Base-by-base conservation (phyloP, 2,888 invertebrate species). In the Dasypolia templi region DNA sequence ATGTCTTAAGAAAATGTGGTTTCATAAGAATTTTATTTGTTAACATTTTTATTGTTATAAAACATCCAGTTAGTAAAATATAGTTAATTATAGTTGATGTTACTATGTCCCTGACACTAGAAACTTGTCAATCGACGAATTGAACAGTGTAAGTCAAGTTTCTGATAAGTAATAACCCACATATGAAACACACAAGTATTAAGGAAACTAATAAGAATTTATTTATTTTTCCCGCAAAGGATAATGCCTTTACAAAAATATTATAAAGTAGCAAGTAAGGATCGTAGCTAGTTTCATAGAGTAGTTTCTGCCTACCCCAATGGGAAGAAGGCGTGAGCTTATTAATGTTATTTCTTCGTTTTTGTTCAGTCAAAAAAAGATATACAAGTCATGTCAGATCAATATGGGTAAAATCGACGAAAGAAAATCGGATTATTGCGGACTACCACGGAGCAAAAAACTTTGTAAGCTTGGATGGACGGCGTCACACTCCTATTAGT, bases 371-470 rank as follows among this genome's bases (percentile, higher is more conserved):
- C 19, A 49, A 72, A 59, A 56, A 42, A 9, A 39, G 26, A 79
- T 26, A 44, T n/a, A 2, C 19, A 29, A 29, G 55, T 61, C 61
- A 56, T n/a, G 55, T n/a, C n/a, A n/a, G n/a, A 75, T 42, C 29
- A 59, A 46, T 44, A 22, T 44, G 56, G 46, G 19, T n/a, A 12
- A 74, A 35, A 35, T 35, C 17, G 44, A 35, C 29, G 29, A 59
- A 68, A 59, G 19, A 35, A 53, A 77, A 77, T 77, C 32, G 19
- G 35, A 51, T 56, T 65, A 77, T 14, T 14, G 9, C 49, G 19
- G n/a, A 61, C n/a, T n/a, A n/a, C 19, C 17, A 29, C 11, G 32
- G 26, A 63, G 22, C 63, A 63, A 63, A 59, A 67, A 49, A 19
- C n/a, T 6, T 29, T 72, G n/a, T 49, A 44, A 53, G n/a, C 12